Base-by-base conservation (phyloP, 2,113 vertebrate genomes). In the Triplophysa siluroides region DNA sequence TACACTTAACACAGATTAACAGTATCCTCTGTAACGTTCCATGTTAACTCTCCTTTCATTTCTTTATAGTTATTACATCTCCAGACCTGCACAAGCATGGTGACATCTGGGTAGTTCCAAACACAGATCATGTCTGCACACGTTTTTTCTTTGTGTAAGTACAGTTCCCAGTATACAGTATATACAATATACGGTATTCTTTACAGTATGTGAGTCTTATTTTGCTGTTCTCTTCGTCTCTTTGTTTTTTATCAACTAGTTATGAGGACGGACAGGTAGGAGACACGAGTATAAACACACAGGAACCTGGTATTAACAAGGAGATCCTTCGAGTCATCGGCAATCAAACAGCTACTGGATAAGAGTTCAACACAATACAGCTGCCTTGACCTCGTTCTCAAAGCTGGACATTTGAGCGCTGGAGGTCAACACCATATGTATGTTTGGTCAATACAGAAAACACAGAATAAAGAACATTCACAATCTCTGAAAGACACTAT, bases 141-240 rank as follows among this genome's bases (percentile, higher is more conserved):
- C 92, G 95, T 71, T 96, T 96, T 91, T 96, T 96, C 91, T 96
- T 96, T 92, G 95, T 96, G 95, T 96, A 90, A 95, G 95, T 96
- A 88, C 38, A 38, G 50, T 52, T n/a, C 8, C 6, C 21, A 67
- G n/a, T 38, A 11, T 70, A 23, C 68, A 50, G 29, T 62, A 23
- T 3, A 1, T 43, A 43, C 29, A 29, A 4, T 29, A 29, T 29
- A 29, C 29, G 0, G 29, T 4, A 4, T 29, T 29, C 33, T 38
- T 38, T 38, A 7, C 33, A 45, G 43, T 61, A 33, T 41, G 13
- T 12, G 18, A 12, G 9, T 9, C 9, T 45, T 45, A 45, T 45
- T 45, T 45, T 45, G 1, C 43, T 45, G 11, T 45, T 45, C 1
- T 11, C 9, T 45, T 45, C 2, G 10, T 45, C 45, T 73, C 45